Base-by-base conservation (phyloP, 2,113 vertebrate genomes). In the Lanius ludovicianus region DNA sequence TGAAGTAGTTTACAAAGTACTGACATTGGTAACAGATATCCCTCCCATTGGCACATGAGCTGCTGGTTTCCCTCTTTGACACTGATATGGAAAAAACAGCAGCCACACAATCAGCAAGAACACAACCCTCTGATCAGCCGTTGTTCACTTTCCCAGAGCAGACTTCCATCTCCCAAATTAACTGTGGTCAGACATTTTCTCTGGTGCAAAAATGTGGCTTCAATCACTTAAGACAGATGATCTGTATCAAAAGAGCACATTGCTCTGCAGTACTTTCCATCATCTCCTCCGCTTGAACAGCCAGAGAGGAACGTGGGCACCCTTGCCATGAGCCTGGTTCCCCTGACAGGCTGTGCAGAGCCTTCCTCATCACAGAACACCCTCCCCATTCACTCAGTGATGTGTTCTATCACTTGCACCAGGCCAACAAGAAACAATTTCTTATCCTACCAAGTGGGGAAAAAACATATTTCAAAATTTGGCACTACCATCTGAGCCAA, bases 1-100 rank as follows among this genome's bases (percentile, higher is more conserved):
- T 77, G 71, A 88, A 92, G 92, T 81, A 92, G 92, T 92, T 96
- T 95, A 96, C 95, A 90, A 95, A 94, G 93, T 92, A 89, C 85
- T 96, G 92, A 95, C 93, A 90, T 28, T 93, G 71, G 46, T 92
- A 86, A 71, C 68, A 93, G 95, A 93, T 78, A 94, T 74, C 15
- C 6, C 49, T 75, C 47, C 78, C 76, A 22, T 6, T 90, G 92
- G 79, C 60, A 77, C 30, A 77, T 52, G 60, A 92, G 85, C 85
- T 95, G 82, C 86, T 96, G 95, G 76, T 89, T 95, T 96, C 79
- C 68, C 71, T 96, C 96, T 93, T 84, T 87, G 64, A 96, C 93
- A 88, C 92, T 2, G 83, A 95, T 94, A 94, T 11, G 76, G 71
- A 74, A 84, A 90, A 86, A 94, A 31, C 35, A 89, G 44, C 92